Evolutionary conservation across 2,797 vertebrate genomes (phyloP), one percentile per base, ranked within the genome.

Genomic region (Onychomys torridus): DNA sequence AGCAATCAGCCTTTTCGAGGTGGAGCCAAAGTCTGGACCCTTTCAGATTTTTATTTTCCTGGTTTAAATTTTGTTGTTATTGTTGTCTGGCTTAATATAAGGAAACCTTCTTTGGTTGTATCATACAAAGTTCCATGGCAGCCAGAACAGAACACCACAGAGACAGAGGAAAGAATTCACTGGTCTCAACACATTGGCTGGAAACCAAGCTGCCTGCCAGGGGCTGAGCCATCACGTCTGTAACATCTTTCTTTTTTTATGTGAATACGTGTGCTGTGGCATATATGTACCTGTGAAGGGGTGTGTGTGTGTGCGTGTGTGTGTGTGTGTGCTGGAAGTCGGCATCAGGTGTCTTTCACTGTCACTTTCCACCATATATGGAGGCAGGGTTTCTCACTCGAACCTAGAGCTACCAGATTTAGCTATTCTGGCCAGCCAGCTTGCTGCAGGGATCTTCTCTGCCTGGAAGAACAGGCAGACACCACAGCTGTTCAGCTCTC

Each of bases 11-110:
- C 3, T 11, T 14, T 0, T 76, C 23, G 19, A 86, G 52, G 57
- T n/a, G 37, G 11, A 87, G 59, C 11, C n/a, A 1, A 19, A 82
- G 67, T 73, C 13, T 0, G 0, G 10, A 17, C n/a, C 1, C 0
- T 5, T 0, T 2, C 14, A 0, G 59, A 40, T 16, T 82, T 46
- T 34, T n/a, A 69, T 12, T 3, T 52, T 55, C 4, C 11, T 25
- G 29, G 25, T 59, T 89, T 65, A 34, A 59, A 57, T 37, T 21
- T 32, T 40, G 1, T 43, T 27, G 2, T 43, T 32, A 5, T 29
- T 71, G 71, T 29, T 82, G 76, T 75, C 32, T 75, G 52, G 27
- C 52, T 52, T 21, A 11, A 49, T 61, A 63, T 79, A 96, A 87
- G 34, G 83, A 96, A 76, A 77, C 21, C 37, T 71, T 67, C 67